Evolutionary conservation across 1,140 invertebrate species (phyloP).

Genomic region (Triops longicaudatus): DNA sequence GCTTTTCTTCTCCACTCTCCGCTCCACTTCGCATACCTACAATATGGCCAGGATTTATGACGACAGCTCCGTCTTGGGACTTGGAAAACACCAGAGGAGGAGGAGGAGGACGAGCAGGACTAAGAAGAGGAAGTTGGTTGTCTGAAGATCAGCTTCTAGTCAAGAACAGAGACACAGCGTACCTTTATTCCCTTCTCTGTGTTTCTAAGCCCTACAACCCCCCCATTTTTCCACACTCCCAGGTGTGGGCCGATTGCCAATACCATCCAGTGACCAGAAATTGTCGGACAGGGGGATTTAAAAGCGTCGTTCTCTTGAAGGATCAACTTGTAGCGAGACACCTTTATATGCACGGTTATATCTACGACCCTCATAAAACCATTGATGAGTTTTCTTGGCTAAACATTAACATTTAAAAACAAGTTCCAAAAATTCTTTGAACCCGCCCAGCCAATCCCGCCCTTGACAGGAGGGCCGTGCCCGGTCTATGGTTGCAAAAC

Average conservation of each 20-base stretch:
- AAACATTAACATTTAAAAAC: neutral
- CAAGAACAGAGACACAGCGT: too few relatives aligned
- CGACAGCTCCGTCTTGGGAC: conserved; percentile 5
- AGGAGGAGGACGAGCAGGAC: too few relatives aligned
- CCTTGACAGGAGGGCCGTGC: neutral
- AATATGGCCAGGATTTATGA: neutral
- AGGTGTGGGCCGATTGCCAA: neutral
- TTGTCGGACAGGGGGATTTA: neutral
- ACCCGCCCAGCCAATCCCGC: neutral
- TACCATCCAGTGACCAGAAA: neutral
- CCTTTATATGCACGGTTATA: neutral
- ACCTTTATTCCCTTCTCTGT: too few relatives aligned
- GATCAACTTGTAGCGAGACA: neutral
- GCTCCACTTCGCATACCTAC: neutral
- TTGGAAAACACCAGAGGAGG: neutral
- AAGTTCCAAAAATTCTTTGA: neutral
- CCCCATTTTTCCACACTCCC: neutral
- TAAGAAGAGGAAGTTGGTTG: too few relatives aligned
- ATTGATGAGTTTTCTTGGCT: neutral
- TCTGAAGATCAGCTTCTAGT: too few relatives aligned
- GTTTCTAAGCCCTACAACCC: too few relatives aligned
- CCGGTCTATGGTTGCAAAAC: neutral
- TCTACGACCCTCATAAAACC: neutral
- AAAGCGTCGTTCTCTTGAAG: neutral
- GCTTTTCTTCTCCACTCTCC: neutral